A percentile compares a stretch with the other conserved stretches of the same genome.
phyloP scores from a whole-genome alignment of 2,113 vertebrate species.

The Oenanthe melanoleuca region DNA sequence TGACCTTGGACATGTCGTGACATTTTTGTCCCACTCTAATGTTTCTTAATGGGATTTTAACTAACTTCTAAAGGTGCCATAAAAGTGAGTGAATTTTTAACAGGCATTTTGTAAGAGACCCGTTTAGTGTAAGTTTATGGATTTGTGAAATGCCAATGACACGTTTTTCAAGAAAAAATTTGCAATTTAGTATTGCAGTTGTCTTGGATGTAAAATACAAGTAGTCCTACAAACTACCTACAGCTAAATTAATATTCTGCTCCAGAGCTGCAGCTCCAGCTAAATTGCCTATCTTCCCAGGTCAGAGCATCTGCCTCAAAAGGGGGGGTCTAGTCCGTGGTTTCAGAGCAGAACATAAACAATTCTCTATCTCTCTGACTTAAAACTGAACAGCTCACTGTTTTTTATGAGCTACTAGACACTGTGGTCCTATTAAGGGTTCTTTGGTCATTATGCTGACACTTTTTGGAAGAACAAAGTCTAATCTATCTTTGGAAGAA shows the following conservation, averaged over 20 bases:
- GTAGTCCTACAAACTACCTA: background rate
- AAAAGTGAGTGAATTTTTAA: conserved; percentile 33
- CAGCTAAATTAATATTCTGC: background rate
- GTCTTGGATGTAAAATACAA: background rate
- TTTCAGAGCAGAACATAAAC: background rate
- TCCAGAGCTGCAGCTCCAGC: background rate
- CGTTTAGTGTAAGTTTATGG: background rate
- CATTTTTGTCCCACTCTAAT: background rate
- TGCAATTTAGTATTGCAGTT: background rate
- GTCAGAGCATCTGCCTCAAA: background rate
- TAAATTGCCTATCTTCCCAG: background rate
- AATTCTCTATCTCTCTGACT: background rate
- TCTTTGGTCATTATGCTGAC: background rate
- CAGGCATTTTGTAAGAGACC: background rate
- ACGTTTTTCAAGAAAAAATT: background rate
- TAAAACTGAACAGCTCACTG: background rate
- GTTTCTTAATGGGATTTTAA: conserved; percentile 30
- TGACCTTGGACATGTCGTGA: background rate
- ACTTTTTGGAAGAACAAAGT: background rate
- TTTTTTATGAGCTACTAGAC: background rate
- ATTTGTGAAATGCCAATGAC: background rate
- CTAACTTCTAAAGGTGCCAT: background rate
- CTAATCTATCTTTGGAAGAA: background rate
- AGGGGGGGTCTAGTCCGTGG: background rate
- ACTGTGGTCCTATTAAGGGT: background rate